Conservation (phyloP, 2,113 vertebrate species). For the Bubo bubo region DNA sequence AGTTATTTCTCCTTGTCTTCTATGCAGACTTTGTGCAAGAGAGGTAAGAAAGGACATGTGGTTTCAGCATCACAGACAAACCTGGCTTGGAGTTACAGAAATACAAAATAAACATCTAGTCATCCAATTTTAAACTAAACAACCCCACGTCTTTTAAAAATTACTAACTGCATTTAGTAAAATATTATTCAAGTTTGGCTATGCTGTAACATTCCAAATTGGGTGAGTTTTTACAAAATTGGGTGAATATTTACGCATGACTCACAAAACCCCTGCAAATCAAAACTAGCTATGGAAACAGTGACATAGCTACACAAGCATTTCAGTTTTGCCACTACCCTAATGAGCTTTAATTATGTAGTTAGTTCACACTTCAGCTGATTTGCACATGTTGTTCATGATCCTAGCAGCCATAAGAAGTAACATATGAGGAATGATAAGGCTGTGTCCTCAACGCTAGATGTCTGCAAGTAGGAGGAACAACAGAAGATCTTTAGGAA, state of each 20-base stretch:
- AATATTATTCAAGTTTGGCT: background rate
- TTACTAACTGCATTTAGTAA: background rate
- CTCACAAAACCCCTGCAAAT: background rate
- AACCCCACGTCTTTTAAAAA: background rate
- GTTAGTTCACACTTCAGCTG: constrained; percentile 55
- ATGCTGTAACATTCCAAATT: background rate
- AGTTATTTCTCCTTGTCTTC: background rate
- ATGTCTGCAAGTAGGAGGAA: background rate
- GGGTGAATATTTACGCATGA: background rate
- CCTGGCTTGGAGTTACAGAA: background rate
- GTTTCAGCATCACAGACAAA: background rate
- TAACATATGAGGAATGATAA: background rate
- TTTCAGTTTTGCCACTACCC: background rate
- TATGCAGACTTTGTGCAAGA: background rate
- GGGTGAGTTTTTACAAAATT: background rate
- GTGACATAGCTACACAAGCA: background rate
- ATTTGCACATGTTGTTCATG: constrained; percentile 31
- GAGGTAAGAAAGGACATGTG: background rate
- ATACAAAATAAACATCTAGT: background rate
- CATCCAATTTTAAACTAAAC: background rate
- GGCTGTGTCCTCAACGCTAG: background rate
- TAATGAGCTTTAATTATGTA: constrained; percentile 39
- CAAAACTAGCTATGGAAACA: background rate
- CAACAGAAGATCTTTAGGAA: background rate
- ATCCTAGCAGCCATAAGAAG: background rate